phyloP scores from a whole-genome alignment of 2,797 vertebrate species.

The Kryptolebias ocellatus region DNA sequence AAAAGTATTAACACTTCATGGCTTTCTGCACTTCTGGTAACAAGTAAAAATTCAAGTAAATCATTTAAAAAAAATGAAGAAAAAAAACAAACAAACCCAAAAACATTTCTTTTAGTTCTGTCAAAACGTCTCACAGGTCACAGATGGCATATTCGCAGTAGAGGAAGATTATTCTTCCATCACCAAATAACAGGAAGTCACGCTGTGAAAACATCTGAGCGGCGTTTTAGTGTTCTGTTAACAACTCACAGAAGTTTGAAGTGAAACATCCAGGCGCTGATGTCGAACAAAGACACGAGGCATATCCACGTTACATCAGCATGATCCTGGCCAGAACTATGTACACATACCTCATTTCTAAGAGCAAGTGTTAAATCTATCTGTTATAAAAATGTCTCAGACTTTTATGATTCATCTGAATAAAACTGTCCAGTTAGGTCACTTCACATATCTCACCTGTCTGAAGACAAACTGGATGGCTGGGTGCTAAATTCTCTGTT shows the following conservation, averaged over 20 bases:
- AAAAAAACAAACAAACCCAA: too few relatives aligned
- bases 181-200: constrained; percentile 37
- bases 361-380: constrained; percentile 12
- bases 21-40: constrained; percentile 31
- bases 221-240: constrained; percentile 3
- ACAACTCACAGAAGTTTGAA: constrained; percentile 18
- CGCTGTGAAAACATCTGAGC: constrained; percentile 4
- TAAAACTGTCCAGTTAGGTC: constrained; percentile 9
- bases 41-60: constrained; percentile 60
- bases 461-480: constrained; percentile 2
- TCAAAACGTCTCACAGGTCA: constrained; percentile 34
- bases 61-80: constrained; percentile 30
- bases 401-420: constrained; percentile 13
- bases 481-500: constrained; percentile 33
- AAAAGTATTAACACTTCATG: constrained; percentile 50
- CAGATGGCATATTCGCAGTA: constrained; percentile 13
- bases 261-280: constrained; percentile 26
- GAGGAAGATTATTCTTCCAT: constrained; percentile 10
- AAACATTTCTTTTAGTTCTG: constrained; percentile 29
- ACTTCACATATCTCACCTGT: constrained; percentile 1
- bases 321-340: constrained; percentile 23
- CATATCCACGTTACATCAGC: constrained; percentile 31
- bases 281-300: constrained; percentile 39
- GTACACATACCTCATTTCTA: constrained; percentile 18
- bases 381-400: background rate